These are phyloP conservation scores for Haplotaxodon microlepis DNA, from an alignment of 2,113 vertebrate genomes.

Conservation along the genomic window DNA sequence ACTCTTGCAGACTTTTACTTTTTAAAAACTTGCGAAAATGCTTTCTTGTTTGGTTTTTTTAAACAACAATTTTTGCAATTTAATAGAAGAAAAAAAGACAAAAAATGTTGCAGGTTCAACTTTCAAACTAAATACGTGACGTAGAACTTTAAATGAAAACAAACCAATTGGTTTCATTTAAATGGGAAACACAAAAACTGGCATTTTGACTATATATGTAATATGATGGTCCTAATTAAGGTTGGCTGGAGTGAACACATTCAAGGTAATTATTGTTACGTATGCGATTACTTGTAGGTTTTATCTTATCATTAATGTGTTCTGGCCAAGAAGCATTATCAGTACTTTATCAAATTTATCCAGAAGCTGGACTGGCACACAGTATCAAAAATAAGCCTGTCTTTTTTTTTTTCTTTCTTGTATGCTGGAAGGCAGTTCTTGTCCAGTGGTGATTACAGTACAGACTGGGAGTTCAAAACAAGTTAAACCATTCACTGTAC, in stretches of 20 bases:
- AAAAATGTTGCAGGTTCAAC: neutral
- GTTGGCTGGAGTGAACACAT: neutral
- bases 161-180: neutral
- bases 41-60: rapidly evolving
- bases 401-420: constrained; percentile 18
- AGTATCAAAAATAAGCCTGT: constrained; percentile 6
- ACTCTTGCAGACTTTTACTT: neutral
- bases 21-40: neutral
- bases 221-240: neutral
- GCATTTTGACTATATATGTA: neutral
- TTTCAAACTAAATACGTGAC: neutral
- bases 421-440: neutral
- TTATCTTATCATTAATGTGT: constrained; percentile 15
- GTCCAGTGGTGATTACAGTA: neutral
- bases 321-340: constrained; percentile 7
- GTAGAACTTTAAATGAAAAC: neutral
- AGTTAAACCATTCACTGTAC: neutral
- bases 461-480: neutral
- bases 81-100: neutral
- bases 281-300: neutral
- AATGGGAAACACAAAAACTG: neutral
- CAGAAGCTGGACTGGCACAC: neutral
- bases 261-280: neutral
- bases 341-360: constrained; percentile 10
- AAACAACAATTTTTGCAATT: neutral